phyloP scores from a whole-genome alignment of 2,797 vertebrate species.

The Agapornis canus region DNA sequence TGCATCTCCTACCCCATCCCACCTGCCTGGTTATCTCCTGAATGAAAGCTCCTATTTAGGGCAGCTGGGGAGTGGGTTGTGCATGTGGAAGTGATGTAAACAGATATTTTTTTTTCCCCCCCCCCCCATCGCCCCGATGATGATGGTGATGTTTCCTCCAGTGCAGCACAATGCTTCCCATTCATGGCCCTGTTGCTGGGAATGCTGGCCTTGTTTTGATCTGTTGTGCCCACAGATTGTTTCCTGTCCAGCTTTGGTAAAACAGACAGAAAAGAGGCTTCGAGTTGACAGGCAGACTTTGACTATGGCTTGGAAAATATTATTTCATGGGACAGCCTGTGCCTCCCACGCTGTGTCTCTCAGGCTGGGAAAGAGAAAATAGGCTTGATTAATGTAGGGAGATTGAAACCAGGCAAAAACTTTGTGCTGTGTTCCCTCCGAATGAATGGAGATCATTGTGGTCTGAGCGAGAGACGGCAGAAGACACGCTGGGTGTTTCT shows the following conservation, averaged over 20 bases:
- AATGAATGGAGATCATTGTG: conserved; percentile 23
- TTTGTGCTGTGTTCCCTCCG: conserved; percentile 5
- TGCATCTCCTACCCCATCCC: background rate
- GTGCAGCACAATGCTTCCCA: conserved; percentile 49
- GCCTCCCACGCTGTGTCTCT: conserved; percentile 29
- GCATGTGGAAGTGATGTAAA: background rate
- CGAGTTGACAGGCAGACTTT: background rate
- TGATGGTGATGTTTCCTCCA: conserved; percentile 3
- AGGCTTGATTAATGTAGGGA: background rate
- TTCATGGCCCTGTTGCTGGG: conserved; percentile 21
- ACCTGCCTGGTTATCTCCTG: background rate
- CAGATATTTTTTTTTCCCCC: background rate
- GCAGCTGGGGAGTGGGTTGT: background rate
- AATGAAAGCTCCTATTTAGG: background rate
- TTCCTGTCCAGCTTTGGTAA: conserved; percentile 26
- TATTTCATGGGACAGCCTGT: conserved; percentile 16
- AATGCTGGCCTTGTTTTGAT: background rate
- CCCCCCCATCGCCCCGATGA: background rate
- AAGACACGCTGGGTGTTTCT: background rate
- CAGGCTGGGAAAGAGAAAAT: background rate
- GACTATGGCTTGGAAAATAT: conserved; percentile 43
- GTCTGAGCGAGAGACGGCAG: background rate
- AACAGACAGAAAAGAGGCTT: conserved; percentile 29
- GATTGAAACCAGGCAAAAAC: conserved; percentile 36
- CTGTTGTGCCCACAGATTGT: conserved; percentile 22